Evolutionary conservation across 2,888 invertebrate genomes (phyloP).

Genomic region (Sminthurinus aureus): DNA sequence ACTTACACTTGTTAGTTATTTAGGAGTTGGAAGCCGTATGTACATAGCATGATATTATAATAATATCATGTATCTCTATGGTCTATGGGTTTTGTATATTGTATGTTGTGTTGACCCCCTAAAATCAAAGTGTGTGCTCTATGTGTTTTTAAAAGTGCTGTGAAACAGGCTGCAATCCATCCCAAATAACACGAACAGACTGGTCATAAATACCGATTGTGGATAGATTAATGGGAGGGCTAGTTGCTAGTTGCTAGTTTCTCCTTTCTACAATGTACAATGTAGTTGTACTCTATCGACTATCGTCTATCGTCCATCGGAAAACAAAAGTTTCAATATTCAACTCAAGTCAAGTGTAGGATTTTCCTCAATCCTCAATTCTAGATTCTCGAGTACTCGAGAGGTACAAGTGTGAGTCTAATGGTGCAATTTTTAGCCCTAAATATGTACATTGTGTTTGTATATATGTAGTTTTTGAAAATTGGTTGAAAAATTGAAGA

Average conservation of each 20-base stretch:
- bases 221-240: constrained; percentile 34
- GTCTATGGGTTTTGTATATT: not conserved
- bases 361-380: constrained; percentile 16
- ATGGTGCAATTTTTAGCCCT: not conserved
- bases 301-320: too few relatives aligned
- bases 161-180: constrained; percentile 35
- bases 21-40: too few relatives aligned
- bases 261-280: too few relatives aligned
- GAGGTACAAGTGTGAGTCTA: not conserved
- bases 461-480: constrained; percentile 18
- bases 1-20: too few relatives aligned
- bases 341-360: constrained; percentile 33
- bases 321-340: constrained; percentile 41
- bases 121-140: not conserved
- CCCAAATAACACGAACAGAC: constrained; percentile 21
- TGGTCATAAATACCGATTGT: constrained; percentile 29
- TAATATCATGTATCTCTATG: not conserved
- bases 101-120: constrained; percentile 18
- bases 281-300: not conserved
- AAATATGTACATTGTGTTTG: not conserved
- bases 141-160: constrained; percentile 30
- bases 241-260: not conserved
- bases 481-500: constrained; percentile 17
- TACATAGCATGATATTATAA: not conserved
- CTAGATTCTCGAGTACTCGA: not conserved